These are phyloP conservation scores for Tortrix viridana DNA, from an alignment of 2,888 invertebrate genomes.

Conservation along the genomic window DNA sequence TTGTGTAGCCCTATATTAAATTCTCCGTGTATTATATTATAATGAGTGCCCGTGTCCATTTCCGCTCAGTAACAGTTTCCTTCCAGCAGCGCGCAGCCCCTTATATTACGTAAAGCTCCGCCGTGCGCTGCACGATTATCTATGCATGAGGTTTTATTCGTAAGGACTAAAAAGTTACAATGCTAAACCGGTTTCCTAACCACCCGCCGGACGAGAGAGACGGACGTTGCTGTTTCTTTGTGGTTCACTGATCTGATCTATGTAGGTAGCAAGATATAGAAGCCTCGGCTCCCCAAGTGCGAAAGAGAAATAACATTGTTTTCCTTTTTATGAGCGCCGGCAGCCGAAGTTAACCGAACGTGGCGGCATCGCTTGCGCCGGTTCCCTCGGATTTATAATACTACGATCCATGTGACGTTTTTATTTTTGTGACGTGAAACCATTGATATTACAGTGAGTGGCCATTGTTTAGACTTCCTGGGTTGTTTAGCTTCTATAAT, in stretches of 20 bases:
- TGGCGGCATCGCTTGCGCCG: constrained; percentile 66
- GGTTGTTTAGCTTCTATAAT: constrained; percentile 1
- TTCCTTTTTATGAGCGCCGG: constrained; percentile 50
- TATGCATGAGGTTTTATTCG: constrained; percentile 74
- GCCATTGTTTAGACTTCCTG: constrained; percentile 44
- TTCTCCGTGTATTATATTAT: constrained; percentile 57
- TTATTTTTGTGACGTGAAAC: constrained; percentile 65
- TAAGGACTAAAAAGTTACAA: constrained; percentile 72
- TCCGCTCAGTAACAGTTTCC: constrained; percentile 78
- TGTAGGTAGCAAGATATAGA: constrained; percentile 33
- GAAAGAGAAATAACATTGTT: constrained; percentile 57
- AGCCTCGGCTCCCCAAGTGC: constrained; percentile 44
- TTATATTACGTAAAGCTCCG: constrained; percentile 62
- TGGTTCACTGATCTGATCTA: constrained; percentile 78
- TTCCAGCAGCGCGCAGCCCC: constrained; percentile 61
- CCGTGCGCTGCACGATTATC: constrained; percentile 62
- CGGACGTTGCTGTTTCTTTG: constrained; percentile 73
- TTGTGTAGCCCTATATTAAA: constrained; percentile 46
- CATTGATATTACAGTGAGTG: constrained; percentile 67
- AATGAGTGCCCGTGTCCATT: constrained; percentile 62
- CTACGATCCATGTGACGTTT: constrained; percentile 56
- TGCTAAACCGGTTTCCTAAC: constrained; percentile 69
- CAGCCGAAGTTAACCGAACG: constrained; percentile 59
- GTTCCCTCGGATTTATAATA: constrained; percentile 55
- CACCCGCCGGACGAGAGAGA: constrained; percentile 67